Evolutionary conservation across 2,888 invertebrate species (phyloP).

Genomic region (Mesoligia furuncula): DNA sequence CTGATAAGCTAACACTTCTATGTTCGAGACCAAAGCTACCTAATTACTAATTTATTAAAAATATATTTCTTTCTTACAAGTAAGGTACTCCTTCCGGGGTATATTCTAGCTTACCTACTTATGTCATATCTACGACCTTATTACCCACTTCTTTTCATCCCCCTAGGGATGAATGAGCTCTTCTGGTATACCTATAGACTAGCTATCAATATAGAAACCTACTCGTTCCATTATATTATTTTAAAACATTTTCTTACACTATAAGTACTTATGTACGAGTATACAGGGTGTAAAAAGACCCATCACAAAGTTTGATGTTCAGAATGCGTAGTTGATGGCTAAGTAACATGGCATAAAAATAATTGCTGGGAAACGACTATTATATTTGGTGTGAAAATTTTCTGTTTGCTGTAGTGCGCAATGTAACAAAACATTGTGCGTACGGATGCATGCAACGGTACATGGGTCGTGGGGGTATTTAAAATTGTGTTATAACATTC

Average conservation of each 20-base stretch:
- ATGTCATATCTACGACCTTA: slow-evolving; percentile 16
- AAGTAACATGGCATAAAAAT: too few relatives aligned
- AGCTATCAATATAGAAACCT: slow-evolving; percentile 33
- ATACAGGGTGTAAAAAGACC: too few relatives aligned
- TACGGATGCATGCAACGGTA: too few relatives aligned
- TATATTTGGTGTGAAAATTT: too few relatives aligned
- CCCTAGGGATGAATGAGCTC: slow-evolving; percentile 15
- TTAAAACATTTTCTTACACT: background rate
- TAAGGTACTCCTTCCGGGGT: background rate
- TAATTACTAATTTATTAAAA: slow-evolving; percentile 6
- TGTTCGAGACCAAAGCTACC: background rate
- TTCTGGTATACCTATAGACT: slow-evolving; percentile 6
- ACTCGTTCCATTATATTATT: background rate
- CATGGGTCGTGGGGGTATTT: too few relatives aligned
- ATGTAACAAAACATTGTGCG: too few relatives aligned
- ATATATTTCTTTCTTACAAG: slow-evolving; percentile 6
- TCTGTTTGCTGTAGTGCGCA: too few relatives aligned
- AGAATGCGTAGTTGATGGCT: too few relatives aligned
- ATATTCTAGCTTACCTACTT: slow-evolving; percentile 7
- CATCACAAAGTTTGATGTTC: too few relatives aligned
- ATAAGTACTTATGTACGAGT: background rate
- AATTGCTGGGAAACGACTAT: too few relatives aligned
- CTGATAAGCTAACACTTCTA: background rate
- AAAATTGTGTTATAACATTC: too few relatives aligned
- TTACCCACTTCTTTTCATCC: slow-evolving; percentile 13